A percentile compares a stretch with the other conserved stretches of the same genome.
Conservation (phyloP, 2,888 invertebrate genomes). For the Galeopsomyia nigrocyanea region DNA sequence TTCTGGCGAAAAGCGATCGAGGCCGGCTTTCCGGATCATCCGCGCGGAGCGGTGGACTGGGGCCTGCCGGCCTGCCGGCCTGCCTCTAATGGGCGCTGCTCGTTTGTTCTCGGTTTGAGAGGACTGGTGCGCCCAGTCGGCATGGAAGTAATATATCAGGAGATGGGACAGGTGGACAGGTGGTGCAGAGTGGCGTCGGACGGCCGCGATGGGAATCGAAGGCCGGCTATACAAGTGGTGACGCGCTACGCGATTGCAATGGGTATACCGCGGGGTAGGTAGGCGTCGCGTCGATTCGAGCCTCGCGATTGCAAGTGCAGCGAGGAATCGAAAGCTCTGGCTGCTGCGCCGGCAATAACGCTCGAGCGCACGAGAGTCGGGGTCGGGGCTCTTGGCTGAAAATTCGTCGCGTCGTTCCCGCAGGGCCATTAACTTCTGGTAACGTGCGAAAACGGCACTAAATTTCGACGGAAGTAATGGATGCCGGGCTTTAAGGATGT, state of each 20-base stretch:
- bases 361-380: constrained; percentile 5
- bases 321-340: constrained; percentile 36
- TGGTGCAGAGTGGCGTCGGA: not conserved
- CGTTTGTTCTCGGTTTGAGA: constrained; percentile 23
- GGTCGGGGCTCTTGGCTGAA: constrained; percentile 42
- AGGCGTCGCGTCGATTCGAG: constrained; percentile 3
- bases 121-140: not conserved
- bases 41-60: not conserved
- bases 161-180: not conserved
- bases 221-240: too few species aligned
- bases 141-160: not conserved
- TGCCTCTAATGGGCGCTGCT: constrained; percentile 24
- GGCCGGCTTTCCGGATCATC: constrained; percentile 32
- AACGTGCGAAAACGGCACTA: constrained; percentile 67
- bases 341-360: constrained; percentile 38
- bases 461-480: constrained; percentile 65
- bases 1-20: constrained; percentile 11
- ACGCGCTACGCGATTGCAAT: too few species aligned
- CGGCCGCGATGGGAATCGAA: not conserved
- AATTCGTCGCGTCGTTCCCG: constrained; percentile 54
- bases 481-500: constrained; percentile 63
- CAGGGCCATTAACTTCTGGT: constrained; percentile 62
- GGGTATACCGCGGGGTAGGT: too few species aligned
- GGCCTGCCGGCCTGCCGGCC: not conserved
- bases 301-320: constrained; percentile 12